These are phyloP conservation scores for Oophaga pumilio DNA, from an alignment of 2,113 vertebrate species.

Conservation along the genomic window DNA sequence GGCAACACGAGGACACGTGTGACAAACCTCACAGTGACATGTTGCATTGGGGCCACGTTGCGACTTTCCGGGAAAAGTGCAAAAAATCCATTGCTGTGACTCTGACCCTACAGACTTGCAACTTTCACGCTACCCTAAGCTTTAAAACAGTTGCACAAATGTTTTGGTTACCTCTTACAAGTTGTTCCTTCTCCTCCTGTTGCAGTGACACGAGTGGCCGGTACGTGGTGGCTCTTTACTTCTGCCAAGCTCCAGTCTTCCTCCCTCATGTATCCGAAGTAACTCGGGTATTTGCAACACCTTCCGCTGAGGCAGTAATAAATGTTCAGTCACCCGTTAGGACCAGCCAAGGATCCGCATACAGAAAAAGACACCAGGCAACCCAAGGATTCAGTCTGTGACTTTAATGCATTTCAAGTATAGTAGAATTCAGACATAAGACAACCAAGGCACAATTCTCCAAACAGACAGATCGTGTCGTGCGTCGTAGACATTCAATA, in stretches of 20 bases:
- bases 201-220: too few relatives aligned
- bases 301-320: not conserved
- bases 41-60: too few relatives aligned
- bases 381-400: not conserved
- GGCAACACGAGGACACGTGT: too few relatives aligned
- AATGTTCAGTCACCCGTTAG: not conserved
- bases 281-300: not conserved
- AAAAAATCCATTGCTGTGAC: too few relatives aligned
- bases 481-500: conserved; percentile 40
- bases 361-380: not conserved
- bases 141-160: too few relatives aligned
- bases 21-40: too few relatives aligned
- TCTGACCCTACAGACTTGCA: too few relatives aligned
- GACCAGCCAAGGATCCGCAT: not conserved
- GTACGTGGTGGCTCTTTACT: not conserved
- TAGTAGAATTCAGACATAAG: conserved; percentile 50
- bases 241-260: not conserved
- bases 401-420: conserved; percentile 50
- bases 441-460: conserved; percentile 56
- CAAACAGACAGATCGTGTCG: conserved; percentile 33
- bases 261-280: not conserved
- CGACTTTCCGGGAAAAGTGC: too few relatives aligned
- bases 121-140: too few relatives aligned
- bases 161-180: not conserved
- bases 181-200: not conserved